These are phyloP conservation scores for Axea sp. DNA, from an alignment of 2,888 invertebrate species.

Conservation along the genomic window DNA sequence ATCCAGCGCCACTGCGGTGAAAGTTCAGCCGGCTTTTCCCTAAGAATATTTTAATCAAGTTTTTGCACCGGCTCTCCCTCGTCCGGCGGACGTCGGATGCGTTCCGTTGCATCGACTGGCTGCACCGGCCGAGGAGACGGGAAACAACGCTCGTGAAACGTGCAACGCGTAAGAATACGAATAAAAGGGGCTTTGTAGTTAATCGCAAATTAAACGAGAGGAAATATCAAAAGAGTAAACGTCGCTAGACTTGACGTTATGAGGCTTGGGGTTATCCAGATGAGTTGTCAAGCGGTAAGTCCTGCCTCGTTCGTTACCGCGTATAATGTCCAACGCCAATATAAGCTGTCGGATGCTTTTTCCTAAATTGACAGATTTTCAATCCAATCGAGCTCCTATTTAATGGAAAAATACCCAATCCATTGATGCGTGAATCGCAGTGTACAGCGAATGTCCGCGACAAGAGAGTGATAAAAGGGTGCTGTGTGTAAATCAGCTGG, in stretches of 20 bases:
- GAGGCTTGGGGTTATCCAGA: conserved; percentile 70
- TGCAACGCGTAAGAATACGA: conserved; percentile 47
- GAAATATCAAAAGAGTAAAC: conserved; percentile 66
- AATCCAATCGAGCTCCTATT: conserved; percentile 79
- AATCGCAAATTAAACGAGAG: conserved; percentile 65
- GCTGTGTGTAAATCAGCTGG: conserved; percentile 54
- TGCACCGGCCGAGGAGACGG: too few relatives aligned
- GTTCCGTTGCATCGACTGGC: conserved; percentile 8
- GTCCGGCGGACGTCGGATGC: not conserved
- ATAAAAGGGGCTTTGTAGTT: conserved; percentile 58
- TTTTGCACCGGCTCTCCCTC: not conserved
- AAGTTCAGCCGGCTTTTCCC: conserved; percentile 18
- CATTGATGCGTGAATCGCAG: conserved; percentile 72
- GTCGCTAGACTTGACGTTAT: conserved; percentile 64
- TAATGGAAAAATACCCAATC: conserved; percentile 78
- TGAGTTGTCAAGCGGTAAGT: conserved; percentile 75
- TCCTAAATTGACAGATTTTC: conserved; percentile 79
- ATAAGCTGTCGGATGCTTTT: conserved; percentile 78
- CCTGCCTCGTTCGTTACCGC: conserved; percentile 70
- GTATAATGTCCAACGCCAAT: conserved; percentile 77
- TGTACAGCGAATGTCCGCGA: conserved; percentile 57
- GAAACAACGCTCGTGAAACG: conserved; percentile 33
- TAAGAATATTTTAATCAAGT: conserved; percentile 41
- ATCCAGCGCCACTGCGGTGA: conserved; percentile 6
- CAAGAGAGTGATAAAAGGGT: conserved; percentile 57